Conservation (phyloP, 2,113 vertebrate genomes). For the Callionymus lyra region DNA sequence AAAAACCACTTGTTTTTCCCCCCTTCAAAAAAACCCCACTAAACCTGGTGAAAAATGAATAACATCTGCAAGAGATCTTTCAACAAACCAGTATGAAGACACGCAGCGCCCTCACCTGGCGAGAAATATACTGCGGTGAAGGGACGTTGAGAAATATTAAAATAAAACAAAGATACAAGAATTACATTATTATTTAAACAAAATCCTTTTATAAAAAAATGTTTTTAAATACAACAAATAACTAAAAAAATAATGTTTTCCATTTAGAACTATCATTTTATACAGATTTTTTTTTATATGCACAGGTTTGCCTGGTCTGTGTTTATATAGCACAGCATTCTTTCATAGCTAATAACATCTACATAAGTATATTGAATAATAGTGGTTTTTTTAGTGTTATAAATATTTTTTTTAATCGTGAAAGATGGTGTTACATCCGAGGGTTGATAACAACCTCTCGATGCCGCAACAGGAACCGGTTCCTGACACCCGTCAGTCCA, state of each 20-base stretch:
- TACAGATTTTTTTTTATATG: too few relatives aligned
- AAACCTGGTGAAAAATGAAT: too few relatives aligned
- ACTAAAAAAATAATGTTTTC: too few relatives aligned
- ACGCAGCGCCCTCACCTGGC: conserved; percentile 43
- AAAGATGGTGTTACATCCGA: too few relatives aligned
- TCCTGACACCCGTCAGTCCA: not conserved
- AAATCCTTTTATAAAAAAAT: not conserved
- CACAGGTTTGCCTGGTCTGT: too few relatives aligned
- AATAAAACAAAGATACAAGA: not conserved
- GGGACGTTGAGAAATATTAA: not conserved
- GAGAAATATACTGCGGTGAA: not conserved
- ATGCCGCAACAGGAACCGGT: too few relatives aligned
- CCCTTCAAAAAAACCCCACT: conserved; percentile 33
- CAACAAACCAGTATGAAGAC: conserved; percentile 2
- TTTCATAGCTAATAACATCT: not conserved
- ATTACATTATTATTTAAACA: not conserved
- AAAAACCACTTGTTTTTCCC: conserved; percentile 25
- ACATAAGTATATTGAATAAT: not conserved
- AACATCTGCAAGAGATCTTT: not conserved
- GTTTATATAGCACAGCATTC: not conserved
- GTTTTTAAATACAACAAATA: too few relatives aligned
- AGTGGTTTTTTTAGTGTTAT: too few relatives aligned
- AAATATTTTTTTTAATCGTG: too few relatives aligned
- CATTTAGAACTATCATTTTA: too few relatives aligned
- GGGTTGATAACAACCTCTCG: too few relatives aligned